A percentile compares a stretch with the other conserved stretches of the same genome.
Evolutionary conservation across 2,797 vertebrate species (phyloP).

Genomic region (Allochrocebus solatus): DNA sequence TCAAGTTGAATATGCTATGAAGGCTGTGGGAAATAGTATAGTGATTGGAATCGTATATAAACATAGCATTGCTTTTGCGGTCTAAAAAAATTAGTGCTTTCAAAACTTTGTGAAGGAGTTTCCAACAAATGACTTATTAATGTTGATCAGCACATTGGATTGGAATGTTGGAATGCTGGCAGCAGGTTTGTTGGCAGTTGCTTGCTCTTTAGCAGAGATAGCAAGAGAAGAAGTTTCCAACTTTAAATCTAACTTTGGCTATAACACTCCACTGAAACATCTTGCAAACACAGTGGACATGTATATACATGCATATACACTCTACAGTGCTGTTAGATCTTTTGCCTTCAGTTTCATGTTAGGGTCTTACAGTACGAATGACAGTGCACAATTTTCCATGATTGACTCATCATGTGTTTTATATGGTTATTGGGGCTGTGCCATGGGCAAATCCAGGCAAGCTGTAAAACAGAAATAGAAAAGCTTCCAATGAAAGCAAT

Average conservation of each 20-base stretch:
- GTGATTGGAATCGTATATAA: conserved; percentile 96
- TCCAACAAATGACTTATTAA: conserved; percentile 99
- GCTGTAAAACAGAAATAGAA: conserved; percentile 90
- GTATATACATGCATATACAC: conserved; percentile 96
- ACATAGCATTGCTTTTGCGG: conserved; percentile 96
- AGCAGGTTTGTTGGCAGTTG: conserved; percentile 95
- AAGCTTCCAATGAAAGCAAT: too few species aligned
- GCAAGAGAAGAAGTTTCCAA: conserved; percentile 97
- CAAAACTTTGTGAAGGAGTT: conserved; percentile 96
- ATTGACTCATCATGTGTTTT: conserved; percentile 97
- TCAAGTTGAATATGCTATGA: neutral
- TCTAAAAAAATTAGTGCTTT: conserved; percentile 95
- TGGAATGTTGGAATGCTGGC: conserved; percentile 79
- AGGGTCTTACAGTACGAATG: conserved; percentile 94
- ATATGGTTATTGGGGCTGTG: conserved; percentile 83
- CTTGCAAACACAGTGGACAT: conserved; percentile 90
- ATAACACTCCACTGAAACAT: conserved; percentile 96
- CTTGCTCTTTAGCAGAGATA: conserved; percentile 95
- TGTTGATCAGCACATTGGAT: conserved; percentile 96
- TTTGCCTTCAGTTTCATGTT: conserved; percentile 98
- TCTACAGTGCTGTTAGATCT: conserved; percentile 97
- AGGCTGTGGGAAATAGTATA: conserved; percentile 85
- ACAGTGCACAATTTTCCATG: conserved; percentile 97
- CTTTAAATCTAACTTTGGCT: conserved; percentile 94
- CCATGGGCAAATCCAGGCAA: neutral